Evolutionary conservation across 2,113 vertebrate genomes (phyloP).

Genomic region (Corvus moneduloides): DNA sequence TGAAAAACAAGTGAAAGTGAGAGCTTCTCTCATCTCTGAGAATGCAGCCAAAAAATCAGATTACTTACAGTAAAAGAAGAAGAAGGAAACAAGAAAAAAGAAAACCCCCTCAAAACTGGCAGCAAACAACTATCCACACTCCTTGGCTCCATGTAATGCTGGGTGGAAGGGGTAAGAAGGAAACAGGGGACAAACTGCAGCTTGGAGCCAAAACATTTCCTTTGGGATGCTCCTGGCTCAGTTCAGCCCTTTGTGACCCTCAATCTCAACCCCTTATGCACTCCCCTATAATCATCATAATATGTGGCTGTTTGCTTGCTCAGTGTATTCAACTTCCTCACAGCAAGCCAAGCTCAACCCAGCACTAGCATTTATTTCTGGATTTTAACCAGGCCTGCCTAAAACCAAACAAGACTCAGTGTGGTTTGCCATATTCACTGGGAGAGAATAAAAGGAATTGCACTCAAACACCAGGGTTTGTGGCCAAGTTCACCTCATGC

Average conservation of each 20-base stretch:
- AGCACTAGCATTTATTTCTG: constrained; percentile 23
- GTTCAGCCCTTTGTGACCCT: constrained; percentile 39
- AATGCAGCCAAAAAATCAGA: constrained; percentile 10
- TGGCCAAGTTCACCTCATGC: constrained; percentile 48
- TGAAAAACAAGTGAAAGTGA: constrained; percentile 36
- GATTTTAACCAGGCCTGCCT: constrained; percentile 23
- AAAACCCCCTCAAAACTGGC: background rate
- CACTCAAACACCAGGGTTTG: background rate
- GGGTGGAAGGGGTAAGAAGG: constrained; percentile 6
- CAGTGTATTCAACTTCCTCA: constrained; percentile 3
- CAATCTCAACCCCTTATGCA: background rate
- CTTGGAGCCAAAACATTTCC: constrained; percentile 7
- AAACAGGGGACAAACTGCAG: background rate
- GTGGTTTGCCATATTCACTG: background rate
- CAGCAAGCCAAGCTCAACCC: constrained; percentile 34
- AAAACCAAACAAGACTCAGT: background rate
- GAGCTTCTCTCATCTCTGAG: constrained; percentile 25
- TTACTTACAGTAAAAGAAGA: background rate
- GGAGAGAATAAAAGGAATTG: constrained; percentile 24
- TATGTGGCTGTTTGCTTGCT: constrained; percentile 45
- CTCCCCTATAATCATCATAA: constrained; percentile 4
- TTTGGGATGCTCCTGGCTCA: constrained; percentile 4
- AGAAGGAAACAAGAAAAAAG: background rate
- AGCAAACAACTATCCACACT: background rate
- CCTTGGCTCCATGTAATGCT: background rate